A percentile compares a stretch with the other conserved stretches of the same genome.
Evolutionary conservation across 2,797 vertebrate species (phyloP).

Genomic region (Sebastes jordani): DNA sequence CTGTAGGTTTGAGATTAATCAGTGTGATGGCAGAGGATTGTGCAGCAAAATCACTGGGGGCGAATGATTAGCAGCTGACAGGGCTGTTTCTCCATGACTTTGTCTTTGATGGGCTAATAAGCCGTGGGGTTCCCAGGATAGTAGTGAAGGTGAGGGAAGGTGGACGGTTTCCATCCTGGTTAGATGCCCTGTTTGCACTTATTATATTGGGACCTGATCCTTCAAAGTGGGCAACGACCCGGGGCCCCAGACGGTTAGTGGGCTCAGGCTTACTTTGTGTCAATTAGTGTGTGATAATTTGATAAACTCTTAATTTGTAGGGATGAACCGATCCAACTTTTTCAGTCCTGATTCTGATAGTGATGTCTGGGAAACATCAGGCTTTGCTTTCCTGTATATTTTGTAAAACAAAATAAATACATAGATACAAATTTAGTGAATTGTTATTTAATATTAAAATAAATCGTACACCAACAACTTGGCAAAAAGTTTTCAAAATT

Average conservation of each 20-base stretch:
- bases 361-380: no score
- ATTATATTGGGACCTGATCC: neutral
- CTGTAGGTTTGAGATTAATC: conserved; percentile 50
- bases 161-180: neutral
- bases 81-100: neutral
- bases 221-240: neutral
- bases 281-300: neutral
- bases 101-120: conserved; percentile 20
- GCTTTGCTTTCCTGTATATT: no score
- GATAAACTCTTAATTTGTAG: neutral
- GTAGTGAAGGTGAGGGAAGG: neutral
- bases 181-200: neutral
- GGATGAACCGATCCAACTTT: no score
- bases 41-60: neutral
- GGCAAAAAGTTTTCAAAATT: no score
- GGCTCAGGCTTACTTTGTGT: neutral
- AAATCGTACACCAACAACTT: no score
- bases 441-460: no score
- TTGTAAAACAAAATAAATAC: no score
- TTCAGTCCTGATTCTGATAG: no score
- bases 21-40: conserved; percentile 6
- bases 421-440: no score
- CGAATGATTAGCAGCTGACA: conserved; percentile 16
- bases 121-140: neutral
- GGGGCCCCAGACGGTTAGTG: neutral